Evolutionary conservation across 64 coral and sea anemone genomes (phyloP).

Genomic region (Dendrophyllia cribrosa): DNA sequence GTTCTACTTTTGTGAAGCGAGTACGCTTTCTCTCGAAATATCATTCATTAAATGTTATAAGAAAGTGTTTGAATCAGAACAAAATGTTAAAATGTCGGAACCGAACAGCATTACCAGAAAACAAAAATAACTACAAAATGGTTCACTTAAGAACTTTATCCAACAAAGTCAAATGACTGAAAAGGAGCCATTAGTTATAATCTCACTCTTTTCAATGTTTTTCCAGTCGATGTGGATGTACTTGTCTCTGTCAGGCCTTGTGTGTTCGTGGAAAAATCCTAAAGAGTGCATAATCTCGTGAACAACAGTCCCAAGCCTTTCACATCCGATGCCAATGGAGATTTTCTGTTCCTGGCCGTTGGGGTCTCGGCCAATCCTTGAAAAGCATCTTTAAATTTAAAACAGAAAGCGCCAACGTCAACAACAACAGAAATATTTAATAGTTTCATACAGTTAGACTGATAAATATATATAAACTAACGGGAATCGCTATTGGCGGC

Average conservation of each 20-base stretch:
- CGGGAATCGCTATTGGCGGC: no score
- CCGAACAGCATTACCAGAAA: no score
- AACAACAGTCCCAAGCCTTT: constrained; percentile 47
- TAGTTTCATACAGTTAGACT: not conserved
- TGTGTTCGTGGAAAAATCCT: constrained; percentile 77
- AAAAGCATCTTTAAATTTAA: constrained; percentile 51
- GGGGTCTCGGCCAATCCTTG: constrained; percentile 50
- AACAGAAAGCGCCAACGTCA: not conserved
- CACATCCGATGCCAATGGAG: constrained; percentile 60
- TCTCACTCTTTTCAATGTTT: constrained; percentile 18
- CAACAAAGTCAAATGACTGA: no score
- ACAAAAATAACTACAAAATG: no score
- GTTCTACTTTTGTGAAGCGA: no score
- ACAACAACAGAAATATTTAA: not conserved
- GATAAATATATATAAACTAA: no score
- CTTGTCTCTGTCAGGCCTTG: constrained; percentile 64
- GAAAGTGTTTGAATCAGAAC: no score
- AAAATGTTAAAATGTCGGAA: no score
- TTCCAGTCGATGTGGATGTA: constrained; percentile 52
- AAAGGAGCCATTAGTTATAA: no score
- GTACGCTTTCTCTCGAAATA: no score
- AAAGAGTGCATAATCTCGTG: constrained; percentile 74
- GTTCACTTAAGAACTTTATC: no score
- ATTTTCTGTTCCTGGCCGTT: constrained; percentile 11
- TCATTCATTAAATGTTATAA: no score